Evolutionary conservation across 1,140 invertebrate genomes (phyloP).

Genomic region (Neelides sp.): DNA sequence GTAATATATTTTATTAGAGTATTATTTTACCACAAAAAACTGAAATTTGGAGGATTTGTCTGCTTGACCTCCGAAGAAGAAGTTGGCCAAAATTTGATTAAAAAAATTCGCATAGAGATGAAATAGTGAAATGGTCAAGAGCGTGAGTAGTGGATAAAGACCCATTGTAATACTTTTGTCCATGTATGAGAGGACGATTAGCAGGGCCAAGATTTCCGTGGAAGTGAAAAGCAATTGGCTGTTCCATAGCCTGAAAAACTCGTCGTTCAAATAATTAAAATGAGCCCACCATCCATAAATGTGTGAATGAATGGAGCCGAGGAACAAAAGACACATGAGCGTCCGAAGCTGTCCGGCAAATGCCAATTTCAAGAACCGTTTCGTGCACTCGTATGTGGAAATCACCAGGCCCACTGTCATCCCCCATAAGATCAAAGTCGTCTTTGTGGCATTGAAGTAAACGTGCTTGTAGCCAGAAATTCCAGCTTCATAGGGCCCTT

Average conservation of each 20-base stretch:
- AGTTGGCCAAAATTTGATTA: too few species aligned
- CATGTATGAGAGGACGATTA: too few species aligned
- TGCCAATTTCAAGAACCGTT: slow-evolving; percentile 47
- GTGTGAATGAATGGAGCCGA: slow-evolving; percentile 58
- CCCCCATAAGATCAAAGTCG: slow-evolving; percentile 61
- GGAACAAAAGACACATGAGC: slow-evolving; percentile 55
- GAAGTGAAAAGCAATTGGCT: slow-evolving; percentile 61
- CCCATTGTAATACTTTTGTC: too few species aligned
- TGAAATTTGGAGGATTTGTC: too few species aligned
- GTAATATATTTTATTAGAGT: too few species aligned
- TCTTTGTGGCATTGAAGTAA: slow-evolving; percentile 66
- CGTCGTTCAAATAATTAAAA: slow-evolving; percentile 70
- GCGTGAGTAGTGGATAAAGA: too few species aligned
- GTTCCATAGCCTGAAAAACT: slow-evolving; percentile 61
- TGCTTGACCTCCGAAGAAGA: too few species aligned
- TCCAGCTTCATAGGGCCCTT: slow-evolving; percentile 60
- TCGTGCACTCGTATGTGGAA: slow-evolving; percentile 54
- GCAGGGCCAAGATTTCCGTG: too few species aligned
- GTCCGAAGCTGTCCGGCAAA: slow-evolving; percentile 44
- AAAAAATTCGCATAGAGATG: too few species aligned
- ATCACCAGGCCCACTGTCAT: slow-evolving; percentile 52
- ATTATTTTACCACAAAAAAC: too few species aligned
- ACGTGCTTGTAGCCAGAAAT: slow-evolving; percentile 63
- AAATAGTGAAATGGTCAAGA: too few species aligned
- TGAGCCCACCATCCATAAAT: slow-evolving; percentile 73